Conservation (phyloP, 2,888 invertebrate species). For the Deilephila porcellus region DNA sequence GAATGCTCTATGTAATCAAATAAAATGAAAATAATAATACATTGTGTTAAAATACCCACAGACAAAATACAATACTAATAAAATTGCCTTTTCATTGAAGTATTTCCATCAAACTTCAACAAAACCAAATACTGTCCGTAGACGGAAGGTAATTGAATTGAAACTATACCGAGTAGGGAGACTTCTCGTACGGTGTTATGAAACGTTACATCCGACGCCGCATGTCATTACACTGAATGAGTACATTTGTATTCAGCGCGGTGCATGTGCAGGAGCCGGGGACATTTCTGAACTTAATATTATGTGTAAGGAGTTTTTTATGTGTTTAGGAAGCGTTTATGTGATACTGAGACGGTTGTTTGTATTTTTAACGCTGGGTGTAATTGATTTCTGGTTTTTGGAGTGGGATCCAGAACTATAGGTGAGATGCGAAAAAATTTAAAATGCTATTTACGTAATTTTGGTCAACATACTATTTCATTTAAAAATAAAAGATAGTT, state of each 20-base stretch:
- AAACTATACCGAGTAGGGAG: constrained; percentile 13
- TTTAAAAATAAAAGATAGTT: no score
- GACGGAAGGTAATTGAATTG: constrained; percentile 9
- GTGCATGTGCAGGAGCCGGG: constrained; percentile 41
- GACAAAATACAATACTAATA: no score
- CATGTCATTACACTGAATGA: constrained; percentile 50
- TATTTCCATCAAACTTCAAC: no score
- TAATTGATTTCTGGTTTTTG: neutral
- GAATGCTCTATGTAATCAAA: no score
- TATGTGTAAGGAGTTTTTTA: constrained; percentile 13
- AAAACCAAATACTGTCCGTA: neutral
- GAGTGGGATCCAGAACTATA: no score
- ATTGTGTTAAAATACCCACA: no score
- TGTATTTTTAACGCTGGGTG: neutral
- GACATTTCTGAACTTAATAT: constrained; percentile 38
- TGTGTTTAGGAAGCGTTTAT: neutral
- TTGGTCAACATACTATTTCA: no score
- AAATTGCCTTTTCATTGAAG: no score
- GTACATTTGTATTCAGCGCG: constrained; percentile 55
- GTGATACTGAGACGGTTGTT: constrained; percentile 1
- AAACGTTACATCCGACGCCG: constrained; percentile 25
- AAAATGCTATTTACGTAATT: no score
- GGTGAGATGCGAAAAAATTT: no score
- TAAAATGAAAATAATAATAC: no score
- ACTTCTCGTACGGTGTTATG: constrained; percentile 16